Base-by-base conservation (phyloP, 30 jellyfish, hydroid and myxozoan genomes). In the Hydractinia echinata region DNA sequence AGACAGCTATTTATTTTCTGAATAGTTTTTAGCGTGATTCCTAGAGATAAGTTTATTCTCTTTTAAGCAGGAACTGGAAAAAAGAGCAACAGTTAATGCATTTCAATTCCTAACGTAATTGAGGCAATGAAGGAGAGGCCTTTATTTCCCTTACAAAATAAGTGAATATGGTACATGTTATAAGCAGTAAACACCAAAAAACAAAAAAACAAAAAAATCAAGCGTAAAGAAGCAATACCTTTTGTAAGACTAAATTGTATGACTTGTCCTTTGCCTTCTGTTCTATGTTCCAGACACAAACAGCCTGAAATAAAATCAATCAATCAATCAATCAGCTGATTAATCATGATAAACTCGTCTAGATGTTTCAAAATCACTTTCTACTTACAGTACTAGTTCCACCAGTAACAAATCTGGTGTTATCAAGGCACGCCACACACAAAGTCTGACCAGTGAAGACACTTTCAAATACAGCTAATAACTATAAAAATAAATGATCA, bases 311-410 rank as follows among this genome's bases (percentile, higher is more conserved):
- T 54, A 1, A 0, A 6, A 8, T 51, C 51, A 51, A 81, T 11
- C 20, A 56, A 55, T 30, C 44, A 30, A 30, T 30, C 44, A 30
- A 30, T 30, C 44, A 30, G 2, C 44, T 30, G 44, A 30, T 18
- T 19, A 19, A 20, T 53, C 79, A 53, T n/a, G 83, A 15, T 11
- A 72, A 1, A 16, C 8, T 18, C 8, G 19, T 7, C 20, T 7
- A 5, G 50, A 8, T 10, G 21, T 15, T 13, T 16, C 9, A 30
- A 48, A n/a, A 30, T 30, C 2, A 30, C 44, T 2, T 30, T 30
- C 39, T 64, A 81, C 95, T 60, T 51, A 92, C 98, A 78, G 96
- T 92, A 89, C 96, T 85, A 18, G 96, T 82, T 4, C 98, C 96
- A 1, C 98, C 98, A 5, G 98, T 85, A 1, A 92, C 90, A 83